Percentiles rank a stretch among this genome's conserved stretches.
Conservation (phyloP, 2,113 vertebrate genomes). For the Scophthalmus maximus region DNA sequence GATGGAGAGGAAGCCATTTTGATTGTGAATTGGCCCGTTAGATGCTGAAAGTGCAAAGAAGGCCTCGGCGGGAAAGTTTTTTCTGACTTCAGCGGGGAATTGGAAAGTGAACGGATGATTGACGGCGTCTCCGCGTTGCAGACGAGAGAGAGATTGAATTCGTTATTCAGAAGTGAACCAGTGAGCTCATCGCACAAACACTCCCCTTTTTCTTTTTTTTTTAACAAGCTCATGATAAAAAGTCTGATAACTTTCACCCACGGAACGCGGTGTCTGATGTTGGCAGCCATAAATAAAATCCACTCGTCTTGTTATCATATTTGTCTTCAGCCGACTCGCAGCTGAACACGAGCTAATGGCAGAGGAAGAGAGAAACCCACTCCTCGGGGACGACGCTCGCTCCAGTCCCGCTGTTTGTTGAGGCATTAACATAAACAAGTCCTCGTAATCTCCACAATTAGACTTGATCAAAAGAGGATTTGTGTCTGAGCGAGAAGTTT, state of each 20-base stretch:
- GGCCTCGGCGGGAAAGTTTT: no score
- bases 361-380: conserved; percentile 62
- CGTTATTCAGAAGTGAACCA: conserved; percentile 23
- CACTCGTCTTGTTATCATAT: conserved; percentile 60
- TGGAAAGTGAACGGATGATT: conserved; percentile 30
- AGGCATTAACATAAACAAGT: conserved; percentile 67
- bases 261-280: conserved; percentile 28
- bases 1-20: conserved; percentile 59
- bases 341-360: conserved; percentile 62
- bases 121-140: neutral
- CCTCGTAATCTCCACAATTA: conserved; percentile 75
- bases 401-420: conserved; percentile 71
- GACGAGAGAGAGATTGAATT: conserved; percentile 5
- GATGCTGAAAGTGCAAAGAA: no score
- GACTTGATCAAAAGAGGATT: conserved; percentile 68
- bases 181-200: conserved; percentile 2
- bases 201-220: conserved; percentile 38
- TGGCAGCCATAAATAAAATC: conserved; percentile 50
- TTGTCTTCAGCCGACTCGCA: conserved; percentile 64
- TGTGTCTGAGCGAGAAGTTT: conserved; percentile 56
- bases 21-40: conserved; percentile 75
- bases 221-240: conserved; percentile 27
- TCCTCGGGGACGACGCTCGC: conserved; percentile 57
- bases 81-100: no score
- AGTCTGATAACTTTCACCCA: conserved; percentile 22